A percentile compares a stretch with the other conserved stretches of the same genome.
phyloP scores from a whole-genome alignment of 1,140 invertebrate genomes.

The Hyles euphorbiae region DNA sequence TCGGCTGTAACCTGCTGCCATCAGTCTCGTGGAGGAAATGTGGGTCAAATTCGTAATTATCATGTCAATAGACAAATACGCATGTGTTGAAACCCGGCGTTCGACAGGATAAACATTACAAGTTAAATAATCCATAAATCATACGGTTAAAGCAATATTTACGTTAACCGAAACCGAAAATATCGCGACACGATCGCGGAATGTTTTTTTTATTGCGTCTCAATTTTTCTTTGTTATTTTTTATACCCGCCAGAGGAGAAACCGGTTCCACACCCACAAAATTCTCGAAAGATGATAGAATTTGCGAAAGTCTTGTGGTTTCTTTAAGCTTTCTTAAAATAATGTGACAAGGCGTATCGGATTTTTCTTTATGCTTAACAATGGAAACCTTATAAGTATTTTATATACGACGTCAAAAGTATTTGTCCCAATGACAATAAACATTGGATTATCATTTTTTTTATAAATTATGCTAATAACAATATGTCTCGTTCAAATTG shows the following conservation, averaged over 20 bases:
- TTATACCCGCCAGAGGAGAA: conserved; percentile 6
- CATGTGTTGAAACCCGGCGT: conserved; percentile 29
- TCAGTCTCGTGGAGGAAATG: conserved; percentile 3
- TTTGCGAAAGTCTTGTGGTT: conserved; percentile 18
- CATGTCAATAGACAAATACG: not conserved
- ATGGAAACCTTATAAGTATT: no score
- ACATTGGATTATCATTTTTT: no score
- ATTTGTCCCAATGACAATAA: no score
- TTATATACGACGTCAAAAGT: no score
- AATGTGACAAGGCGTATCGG: no score
- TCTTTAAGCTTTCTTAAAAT: not conserved
- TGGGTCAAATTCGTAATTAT: conserved; percentile 20
- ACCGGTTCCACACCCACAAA: conserved; percentile 22
- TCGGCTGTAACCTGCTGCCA: no score
- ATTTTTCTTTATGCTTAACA: no score
- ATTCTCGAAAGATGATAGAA: conserved; percentile 18
- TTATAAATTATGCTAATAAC: no score
- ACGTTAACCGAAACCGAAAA: conserved; percentile 45
- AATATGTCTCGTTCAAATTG: no score
- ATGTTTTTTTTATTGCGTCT: conserved; percentile 22
- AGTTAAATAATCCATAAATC: conserved; percentile 56
- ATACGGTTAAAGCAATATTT: conserved; percentile 48
- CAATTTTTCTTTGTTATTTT: conserved; percentile 23
- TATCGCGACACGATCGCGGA: conserved; percentile 28
- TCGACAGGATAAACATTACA: conserved; percentile 34